Evolutionary conservation across 2,113 vertebrate species (phyloP).

Genomic region (Albula glossodonta): DNA sequence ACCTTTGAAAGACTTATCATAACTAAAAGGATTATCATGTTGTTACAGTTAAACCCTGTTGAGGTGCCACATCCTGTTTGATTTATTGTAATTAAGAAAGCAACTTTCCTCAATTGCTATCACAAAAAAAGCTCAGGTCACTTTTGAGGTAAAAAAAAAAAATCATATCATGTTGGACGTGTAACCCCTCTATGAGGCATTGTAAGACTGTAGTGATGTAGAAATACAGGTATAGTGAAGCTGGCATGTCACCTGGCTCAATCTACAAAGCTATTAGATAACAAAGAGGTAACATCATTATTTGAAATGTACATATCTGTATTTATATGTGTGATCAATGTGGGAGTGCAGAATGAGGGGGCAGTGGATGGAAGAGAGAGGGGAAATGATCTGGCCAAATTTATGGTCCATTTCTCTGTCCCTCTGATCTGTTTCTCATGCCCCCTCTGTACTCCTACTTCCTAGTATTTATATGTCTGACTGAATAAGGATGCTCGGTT

Average conservation of each 20-base stretch:
- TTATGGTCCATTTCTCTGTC: background rate
- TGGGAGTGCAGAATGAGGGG: background rate
- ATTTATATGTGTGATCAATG: background rate
- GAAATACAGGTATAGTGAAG: background rate
- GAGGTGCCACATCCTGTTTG: background rate
- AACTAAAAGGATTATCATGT: background rate
- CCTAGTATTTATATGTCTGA: background rate
- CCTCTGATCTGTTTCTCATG: background rate
- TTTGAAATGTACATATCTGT: constrained; percentile 24
- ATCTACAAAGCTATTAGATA: background rate
- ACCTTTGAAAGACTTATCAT: background rate
- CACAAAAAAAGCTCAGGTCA: constrained; percentile 12
- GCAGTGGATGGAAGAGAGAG: background rate
- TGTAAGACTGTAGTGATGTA: background rate
- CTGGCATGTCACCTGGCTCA: background rate
- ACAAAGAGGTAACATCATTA: background rate
- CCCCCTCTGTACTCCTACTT: background rate
- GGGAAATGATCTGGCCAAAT: background rate
- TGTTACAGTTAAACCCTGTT: background rate
- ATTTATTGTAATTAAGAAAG: background rate
- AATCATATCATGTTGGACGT: constrained; percentile 7
- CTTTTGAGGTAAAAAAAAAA: constrained; percentile 14
- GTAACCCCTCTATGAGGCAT: background rate
- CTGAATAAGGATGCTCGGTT: background rate
- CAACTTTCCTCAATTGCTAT: background rate